Conservation (phyloP, 2,797 vertebrate genomes). For the Gorsachius magnificus region DNA sequence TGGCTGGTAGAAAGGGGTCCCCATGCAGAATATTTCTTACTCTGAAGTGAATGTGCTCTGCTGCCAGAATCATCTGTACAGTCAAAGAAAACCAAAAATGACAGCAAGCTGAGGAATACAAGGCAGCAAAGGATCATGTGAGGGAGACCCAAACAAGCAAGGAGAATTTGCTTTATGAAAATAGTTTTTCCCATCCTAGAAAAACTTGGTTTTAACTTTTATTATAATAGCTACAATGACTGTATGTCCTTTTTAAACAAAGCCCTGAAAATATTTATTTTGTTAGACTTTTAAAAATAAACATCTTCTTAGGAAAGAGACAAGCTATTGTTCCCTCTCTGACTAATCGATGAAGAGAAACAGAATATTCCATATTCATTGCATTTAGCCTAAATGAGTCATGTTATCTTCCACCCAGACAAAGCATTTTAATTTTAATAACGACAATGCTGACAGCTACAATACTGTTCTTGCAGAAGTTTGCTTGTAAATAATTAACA, state of each 20-base stretch:
- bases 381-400: conserved; percentile 44
- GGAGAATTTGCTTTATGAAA: background rate
- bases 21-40: background rate
- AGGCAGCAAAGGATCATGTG: background rate
- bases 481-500: conserved; percentile 71
- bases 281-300: background rate
- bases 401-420: conserved; percentile 44
- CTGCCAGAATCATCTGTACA: background rate
- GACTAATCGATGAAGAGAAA: conserved; percentile 21
- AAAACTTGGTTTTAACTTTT: background rate
- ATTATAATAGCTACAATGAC: background rate
- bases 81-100: background rate
- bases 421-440: conserved; percentile 55
- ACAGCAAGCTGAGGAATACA: background rate
- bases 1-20: background rate
- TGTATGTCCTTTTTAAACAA: background rate
- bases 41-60: background rate
- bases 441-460: conserved; percentile 42
- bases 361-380: conserved; percentile 42
- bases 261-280: conserved; percentile 16
- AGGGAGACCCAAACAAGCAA: background rate
- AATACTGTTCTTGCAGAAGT: conserved; percentile 30
- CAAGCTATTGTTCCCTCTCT: conserved; percentile 3
- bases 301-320: conserved; percentile 27
- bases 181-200: background rate